Evolutionary conservation across 2,888 invertebrate species (phyloP).

Genomic region (Lasioglossum oenotherae): DNA sequence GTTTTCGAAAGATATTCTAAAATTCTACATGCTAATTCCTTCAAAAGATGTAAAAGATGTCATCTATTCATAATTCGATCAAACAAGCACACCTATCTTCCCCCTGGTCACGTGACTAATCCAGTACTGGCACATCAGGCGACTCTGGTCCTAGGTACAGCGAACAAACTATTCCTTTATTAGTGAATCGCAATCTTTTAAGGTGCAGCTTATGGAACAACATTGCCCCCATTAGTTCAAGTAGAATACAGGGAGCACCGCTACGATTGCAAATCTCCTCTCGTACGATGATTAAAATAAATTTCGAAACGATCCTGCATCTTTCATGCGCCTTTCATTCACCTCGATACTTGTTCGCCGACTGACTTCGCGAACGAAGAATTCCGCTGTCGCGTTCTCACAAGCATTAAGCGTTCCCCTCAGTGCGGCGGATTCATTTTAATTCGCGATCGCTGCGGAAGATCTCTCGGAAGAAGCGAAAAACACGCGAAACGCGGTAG

Average conservation of each 20-base stretch:
- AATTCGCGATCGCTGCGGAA: slow-evolving; percentile 35
- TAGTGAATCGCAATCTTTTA: neutral
- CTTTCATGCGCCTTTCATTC: neutral
- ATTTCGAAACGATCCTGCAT: neutral
- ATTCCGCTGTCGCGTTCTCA: slow-evolving; percentile 40
- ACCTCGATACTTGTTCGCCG: neutral
- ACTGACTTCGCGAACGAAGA: slow-evolving; percentile 15
- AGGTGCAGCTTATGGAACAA: neutral
- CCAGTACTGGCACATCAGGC: too few relatives aligned
- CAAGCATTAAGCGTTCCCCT: slow-evolving; percentile 35
- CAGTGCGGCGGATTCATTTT: slow-evolving; percentile 17
- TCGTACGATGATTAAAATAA: neutral
- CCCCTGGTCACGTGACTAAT: too few relatives aligned
- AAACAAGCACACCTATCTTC: too few relatives aligned
- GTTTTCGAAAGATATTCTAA: neutral
- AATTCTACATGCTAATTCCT: neutral
- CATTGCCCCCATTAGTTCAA: neutral
- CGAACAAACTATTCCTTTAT: neutral
- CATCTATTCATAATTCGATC: too few relatives aligned
- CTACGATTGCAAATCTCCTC: neutral
- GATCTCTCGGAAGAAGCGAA: slow-evolving; percentile 20
- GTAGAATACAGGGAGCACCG: neutral
- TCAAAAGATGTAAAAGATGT: too few relatives aligned
- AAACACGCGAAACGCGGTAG: slow-evolving; percentile 38
- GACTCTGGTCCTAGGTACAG: too few relatives aligned